Evolutionary conservation across 2,888 invertebrate genomes (phyloP), one percentile per base, ranked within the genome.

Genomic region (Mythimna lalbum): DNA sequence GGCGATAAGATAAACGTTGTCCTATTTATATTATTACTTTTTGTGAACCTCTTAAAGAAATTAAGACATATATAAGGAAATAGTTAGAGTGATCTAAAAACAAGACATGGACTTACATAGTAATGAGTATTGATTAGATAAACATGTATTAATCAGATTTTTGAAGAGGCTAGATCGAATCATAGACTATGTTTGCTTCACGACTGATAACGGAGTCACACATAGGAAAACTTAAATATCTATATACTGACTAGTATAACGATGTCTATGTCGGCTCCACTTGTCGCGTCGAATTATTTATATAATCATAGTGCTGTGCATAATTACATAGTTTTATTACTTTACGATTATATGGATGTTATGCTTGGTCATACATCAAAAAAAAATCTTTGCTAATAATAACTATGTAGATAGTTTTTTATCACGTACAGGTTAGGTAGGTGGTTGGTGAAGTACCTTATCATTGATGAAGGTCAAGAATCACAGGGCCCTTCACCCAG

Each of bases 1-100:
- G 52, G 17, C 63, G 76, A 80, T 77, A 75, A 77, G 76, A 80
- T 77, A 80, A 80, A 80, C 49, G 61, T 56, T 53, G 55, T 76
- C 33, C 33, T 52, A 63, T 49, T 62, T 62, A 36, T 50, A 23
- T 21, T n/a, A 12, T 12, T 19, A 6, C 36, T 49, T 74, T 80
- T 55, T 21, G 50, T 53, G 12, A 56, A 68, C 21, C 9, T 57
- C 39, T 43, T 61, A 4, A 23, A 72, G 19, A 36, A 23, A 36
- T 27, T n/a, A 61, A 52, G 50, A 55, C 52, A 47, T 39, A 71
- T 23, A 60, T 71, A 63, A 31, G n/a, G 52, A 63, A 50, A 1
- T 52, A 5, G 14, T 39, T 27, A 47, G 14, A 67, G 33, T 50
- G 53, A 63, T 67, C 52, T 52, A 70, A 47, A 67, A 50, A 31